Percentiles rank a stretch among this genome's conserved stretches.
These are phyloP conservation scores for Onthophagus sagittarius DNA, from an alignment of 2,888 invertebrate genomes.

Conservation along the genomic window DNA sequence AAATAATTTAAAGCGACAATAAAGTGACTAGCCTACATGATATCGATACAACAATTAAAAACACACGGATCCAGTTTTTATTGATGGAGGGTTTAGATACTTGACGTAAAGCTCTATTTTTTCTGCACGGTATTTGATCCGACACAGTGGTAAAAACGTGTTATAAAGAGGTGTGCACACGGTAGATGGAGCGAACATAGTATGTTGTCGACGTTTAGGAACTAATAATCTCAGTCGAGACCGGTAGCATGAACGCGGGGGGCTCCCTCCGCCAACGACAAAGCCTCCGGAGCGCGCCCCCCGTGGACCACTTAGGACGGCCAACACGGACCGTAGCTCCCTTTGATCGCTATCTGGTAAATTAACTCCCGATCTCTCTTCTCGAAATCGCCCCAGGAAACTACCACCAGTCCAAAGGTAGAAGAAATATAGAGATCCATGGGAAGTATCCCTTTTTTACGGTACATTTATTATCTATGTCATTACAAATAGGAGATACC, in stretches of 20 bases:
- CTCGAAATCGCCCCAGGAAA: background rate
- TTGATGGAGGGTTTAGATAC: background rate
- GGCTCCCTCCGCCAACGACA: background rate
- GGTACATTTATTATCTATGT: background rate
- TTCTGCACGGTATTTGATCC: background rate
- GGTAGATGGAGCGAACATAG: background rate
- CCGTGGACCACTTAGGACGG: slow-evolving; percentile 6
- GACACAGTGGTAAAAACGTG: background rate
- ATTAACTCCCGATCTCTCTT: slow-evolving; percentile 8
- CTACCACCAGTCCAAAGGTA: background rate
- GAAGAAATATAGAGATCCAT: background rate
- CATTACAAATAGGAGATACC: too few relatives aligned
- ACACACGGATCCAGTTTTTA: background rate
- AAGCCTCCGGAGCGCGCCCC: background rate
- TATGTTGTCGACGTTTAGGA: background rate
- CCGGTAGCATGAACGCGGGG: background rate
- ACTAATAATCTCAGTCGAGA: slow-evolving; percentile 6
- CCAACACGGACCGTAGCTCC: background rate
- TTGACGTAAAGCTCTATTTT: background rate
- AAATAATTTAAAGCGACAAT: background rate
- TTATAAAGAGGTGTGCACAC: background rate
- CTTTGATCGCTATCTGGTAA: slow-evolving; percentile 11
- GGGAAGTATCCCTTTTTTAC: background rate
- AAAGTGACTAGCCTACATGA: background rate
- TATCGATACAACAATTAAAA: background rate